Evolutionary conservation across 2,888 invertebrate species (phyloP), one percentile per base, ranked within the genome.

Genomic region (Spisula subtruncata): DNA sequence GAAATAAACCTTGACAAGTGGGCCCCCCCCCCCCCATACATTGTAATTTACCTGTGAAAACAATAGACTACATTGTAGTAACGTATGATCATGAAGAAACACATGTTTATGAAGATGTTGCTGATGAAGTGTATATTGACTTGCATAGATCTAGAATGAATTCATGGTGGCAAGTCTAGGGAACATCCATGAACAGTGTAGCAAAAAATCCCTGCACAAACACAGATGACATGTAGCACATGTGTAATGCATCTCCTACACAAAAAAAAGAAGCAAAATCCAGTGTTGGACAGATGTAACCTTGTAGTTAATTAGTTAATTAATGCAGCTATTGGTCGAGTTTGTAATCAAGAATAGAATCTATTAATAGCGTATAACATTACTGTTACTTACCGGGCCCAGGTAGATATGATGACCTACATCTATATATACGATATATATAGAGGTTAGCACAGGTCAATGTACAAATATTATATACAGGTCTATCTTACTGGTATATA

Each of bases 331-430:
- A 66, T n/a, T 10, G 60, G 25, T 66, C 60, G 60, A n/a, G 25
- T 66, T 66, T 66, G 60, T 66, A 66, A 66, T 66, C 60, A 66
- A 81, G 14, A 46, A 48, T 8, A 18, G 35, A 75, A 35, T 75
- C 75, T 75, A 75, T 75, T 35, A 75, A 75, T 75, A 75, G 20
- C 29, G 6, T 14, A 16, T 14, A 35, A 75, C 14, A 32, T 32
- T 75, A 75, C 75, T 75, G 75, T 75, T 75, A 75, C 75, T 75
- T 75, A 75, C 75, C 75, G 35, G 32, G 35, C 35, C 75, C 75
- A 75, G 32, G 35, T 75, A 75, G 29, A 75, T 32, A 8, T 35
- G n/a, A n/a, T n/a, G 35, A 75, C 29, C 75, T 18, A 32, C n/a
- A 75, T 60, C 75, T 5, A 12, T 14, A 75, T 60, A 60, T 20